Percentiles rank a stretch among this genome's conserved stretches.
These are phyloP conservation scores for Leptopilina boulardi DNA, from an alignment of 1,140 invertebrate species.

Conservation along the genomic window DNA sequence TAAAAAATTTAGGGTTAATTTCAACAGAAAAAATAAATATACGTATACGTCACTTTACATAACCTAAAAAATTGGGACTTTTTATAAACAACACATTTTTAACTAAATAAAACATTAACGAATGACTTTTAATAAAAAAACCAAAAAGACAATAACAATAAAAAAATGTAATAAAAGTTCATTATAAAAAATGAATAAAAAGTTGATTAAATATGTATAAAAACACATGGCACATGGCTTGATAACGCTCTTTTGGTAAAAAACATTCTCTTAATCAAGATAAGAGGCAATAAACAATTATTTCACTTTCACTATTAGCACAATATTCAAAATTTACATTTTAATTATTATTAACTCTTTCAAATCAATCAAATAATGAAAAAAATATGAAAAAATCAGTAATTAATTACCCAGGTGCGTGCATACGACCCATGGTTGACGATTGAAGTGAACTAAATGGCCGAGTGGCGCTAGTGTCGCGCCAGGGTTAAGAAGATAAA, in stretches of 20 bases:
- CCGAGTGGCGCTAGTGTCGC: slow-evolving; percentile 29
- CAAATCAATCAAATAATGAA: background rate
- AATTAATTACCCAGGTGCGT: slow-evolving; percentile 91
- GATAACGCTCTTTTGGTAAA: background rate
- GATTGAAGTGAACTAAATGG: slow-evolving; percentile 73
- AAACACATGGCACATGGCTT: slow-evolving; percentile 16
- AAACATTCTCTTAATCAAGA: background rate
- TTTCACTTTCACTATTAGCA: background rate
- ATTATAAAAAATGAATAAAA: background rate
- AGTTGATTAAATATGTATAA: background rate
- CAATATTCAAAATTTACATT: background rate
- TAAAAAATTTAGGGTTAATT: background rate
- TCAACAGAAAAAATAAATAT: too few relatives aligned
- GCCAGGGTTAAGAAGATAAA: too few relatives aligned
- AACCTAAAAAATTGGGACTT: too few relatives aligned
- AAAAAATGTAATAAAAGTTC: background rate
- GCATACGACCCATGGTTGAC: slow-evolving; percentile 97
- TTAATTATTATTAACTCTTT: background rate
- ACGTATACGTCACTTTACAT: too few relatives aligned
- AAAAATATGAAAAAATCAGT: slow-evolving; percentile 46
- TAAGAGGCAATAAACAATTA: background rate
- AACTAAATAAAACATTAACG: too few relatives aligned
- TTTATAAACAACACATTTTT: too few relatives aligned
- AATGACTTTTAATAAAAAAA: too few relatives aligned
- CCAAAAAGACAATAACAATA: background rate